Evolutionary conservation across 2,113 vertebrate species (phyloP), one percentile per base, ranked within the genome.

Genomic region (Apaloderma vittatum): DNA sequence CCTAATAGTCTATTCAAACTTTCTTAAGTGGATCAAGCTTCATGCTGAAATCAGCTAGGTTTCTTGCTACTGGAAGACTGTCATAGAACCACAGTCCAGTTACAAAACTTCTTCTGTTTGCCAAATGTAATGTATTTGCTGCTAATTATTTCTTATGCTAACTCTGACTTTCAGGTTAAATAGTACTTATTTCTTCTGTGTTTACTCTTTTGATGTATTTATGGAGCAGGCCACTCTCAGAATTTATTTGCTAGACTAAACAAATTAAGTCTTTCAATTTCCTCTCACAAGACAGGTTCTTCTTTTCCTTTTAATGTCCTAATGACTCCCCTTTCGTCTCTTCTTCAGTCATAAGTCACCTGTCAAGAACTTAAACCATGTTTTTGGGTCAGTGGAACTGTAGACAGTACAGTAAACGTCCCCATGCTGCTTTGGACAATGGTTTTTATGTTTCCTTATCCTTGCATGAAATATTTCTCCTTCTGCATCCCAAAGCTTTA

Each of bases 171-270:
- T 89, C 57, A 72, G 40, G 20, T 89, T 90, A 91, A 86, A 74
- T 29, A 86, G 30, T 78, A 87, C 37, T 93, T 89, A 43, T 11
- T 87, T 22, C 23, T 89, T 85, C 48, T 81, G 27, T 0, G 3
- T 84, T 91, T 96, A 75, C 19, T 75, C 61, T 81, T 83, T 62
- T 65, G 49, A 57, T 77, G 21, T 87, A 52, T 96, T 90, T 89
- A 61, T 75, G 70, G 52, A 93, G 21, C 48, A 75, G 12, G 3
- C 14, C 12, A 68, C 57, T 68, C 58, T 80, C 58, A 75, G 49
- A 81, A 57, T 91, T 87, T 52, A 46, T 82, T 78, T 89, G 32
- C 48, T 91, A 94, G 89, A 93, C 89, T 94, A 94, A 91, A 94
- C 34, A 94, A 70, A 65, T 4, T 26, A 70, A 55, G 13, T 66